These are phyloP conservation scores for Conomelus anceps DNA, from an alignment of 2,888 invertebrate genomes.

Conservation along the genomic window DNA sequence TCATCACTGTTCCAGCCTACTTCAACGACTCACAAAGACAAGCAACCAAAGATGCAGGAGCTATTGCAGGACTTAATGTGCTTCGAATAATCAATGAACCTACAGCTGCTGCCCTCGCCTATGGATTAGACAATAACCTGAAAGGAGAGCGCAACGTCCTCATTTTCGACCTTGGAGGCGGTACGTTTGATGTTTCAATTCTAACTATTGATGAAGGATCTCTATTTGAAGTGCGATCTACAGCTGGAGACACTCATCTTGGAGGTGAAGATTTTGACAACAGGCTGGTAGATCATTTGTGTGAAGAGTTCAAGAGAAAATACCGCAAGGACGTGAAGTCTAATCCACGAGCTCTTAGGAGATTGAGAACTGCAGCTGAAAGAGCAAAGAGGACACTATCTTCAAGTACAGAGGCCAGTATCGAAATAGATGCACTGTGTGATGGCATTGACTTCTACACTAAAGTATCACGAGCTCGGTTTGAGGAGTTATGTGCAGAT, in stretches of 20 bases:
- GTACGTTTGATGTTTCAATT: conserved; percentile 74
- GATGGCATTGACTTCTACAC: conserved; percentile 55
- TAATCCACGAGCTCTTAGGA: conserved; percentile 45
- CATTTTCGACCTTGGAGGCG: conserved; percentile 66
- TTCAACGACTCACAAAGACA: conserved; percentile 60
- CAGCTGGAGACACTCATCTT: conserved; percentile 77
- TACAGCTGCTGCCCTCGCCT: conserved; percentile 79
- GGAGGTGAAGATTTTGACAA: conserved; percentile 62
- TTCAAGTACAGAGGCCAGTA: conserved; percentile 48
- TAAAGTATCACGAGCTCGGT: conserved; percentile 62
- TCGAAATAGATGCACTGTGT: conserved; percentile 48
- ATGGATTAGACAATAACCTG: conserved; percentile 52
- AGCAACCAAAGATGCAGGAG: conserved; percentile 81
- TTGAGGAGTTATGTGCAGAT: conserved; percentile 66
- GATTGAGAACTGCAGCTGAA: conserved; percentile 48
- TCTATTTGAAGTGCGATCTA: conserved; percentile 61
- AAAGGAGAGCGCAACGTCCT: conserved; percentile 69
- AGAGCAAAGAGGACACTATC: conserved; percentile 48
- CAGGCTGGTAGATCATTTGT: conserved; percentile 52
- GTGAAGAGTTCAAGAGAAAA: conserved; percentile 51
- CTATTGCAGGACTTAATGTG: conserved; percentile 78
- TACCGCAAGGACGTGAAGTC: conserved; percentile 45
- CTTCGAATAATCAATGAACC: conserved; percentile 86
- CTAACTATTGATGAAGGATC: conserved; percentile 59
- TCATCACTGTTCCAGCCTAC: conserved; percentile 75